Base-by-base conservation (phyloP, 2,797 vertebrate species). In the Arctocebus calabarensis region DNA sequence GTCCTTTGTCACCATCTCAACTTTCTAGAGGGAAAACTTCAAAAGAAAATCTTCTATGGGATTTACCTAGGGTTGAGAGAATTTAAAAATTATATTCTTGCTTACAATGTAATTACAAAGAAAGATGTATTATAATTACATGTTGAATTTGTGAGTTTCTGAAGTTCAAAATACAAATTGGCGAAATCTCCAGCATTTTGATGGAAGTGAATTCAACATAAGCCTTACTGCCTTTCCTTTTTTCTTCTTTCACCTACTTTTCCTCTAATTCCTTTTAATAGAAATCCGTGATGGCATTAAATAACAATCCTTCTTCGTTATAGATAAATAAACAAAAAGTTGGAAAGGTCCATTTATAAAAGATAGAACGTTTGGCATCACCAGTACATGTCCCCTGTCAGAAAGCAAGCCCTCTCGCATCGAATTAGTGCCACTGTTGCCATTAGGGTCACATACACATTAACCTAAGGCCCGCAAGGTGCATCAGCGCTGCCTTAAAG, bases 141-240 rank as follows among this genome's bases (percentile, higher is more conserved):
- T 13, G 11, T 45, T 32, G 77, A 84, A 73, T 85, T 79, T 85
- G 23, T 92, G 92, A 85, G 86, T 83, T 70, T 96, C 79, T 87
- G 45, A 96, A 83, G 62, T 84, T 45, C 59, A 45, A 94, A 88
- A 90, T 71, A 27, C 29, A 62, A 4, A 37, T 25, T 81, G 19
- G 34, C n/a, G 29, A 93, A 94, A 48, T 77, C 13, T 23, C 82
- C 29, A 73, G 3, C 13, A 85, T 85, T 92, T 83, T n/a, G 19
- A 77, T 75, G 88, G 34, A 34, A 74, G 14, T 59, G 14, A 82
- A 83, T 77, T 84, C 23, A 79, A 3, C 3, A 2, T 43, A 66
- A 55, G 84, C 20, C 27, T 93, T n/a, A 45, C 7, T 74, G 43
- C 16, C n/a, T 37, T 91, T 66, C 23, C 48, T 19, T 73, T 90